Conservation (phyloP, 2,797 vertebrate species). For the Ctenopoma multispine region DNA sequence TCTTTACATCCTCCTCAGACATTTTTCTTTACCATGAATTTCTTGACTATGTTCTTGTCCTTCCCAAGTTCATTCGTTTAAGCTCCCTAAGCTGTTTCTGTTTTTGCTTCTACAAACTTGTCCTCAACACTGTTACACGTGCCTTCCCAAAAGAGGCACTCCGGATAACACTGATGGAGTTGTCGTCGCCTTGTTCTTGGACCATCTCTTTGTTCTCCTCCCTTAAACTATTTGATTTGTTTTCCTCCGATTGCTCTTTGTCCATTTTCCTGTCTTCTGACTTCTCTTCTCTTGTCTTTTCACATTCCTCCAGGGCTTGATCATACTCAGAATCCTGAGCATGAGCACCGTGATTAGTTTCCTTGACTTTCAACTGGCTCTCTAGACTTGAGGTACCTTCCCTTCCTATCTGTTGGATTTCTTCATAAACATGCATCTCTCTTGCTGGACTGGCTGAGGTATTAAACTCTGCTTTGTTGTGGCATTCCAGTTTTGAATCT, state of each 20-base stretch:
- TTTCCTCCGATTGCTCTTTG: conserved; percentile 37
- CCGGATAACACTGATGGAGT: conserved; percentile 35
- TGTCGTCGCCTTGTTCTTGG: conserved; percentile 34
- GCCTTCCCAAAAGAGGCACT: conserved; percentile 73
- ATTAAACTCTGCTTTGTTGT: conserved; percentile 18
- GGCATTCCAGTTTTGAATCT: conserved; percentile 25
- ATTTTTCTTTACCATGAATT: conserved; percentile 31
- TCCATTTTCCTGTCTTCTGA: conserved; percentile 33
- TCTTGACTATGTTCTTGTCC: conserved; percentile 35
- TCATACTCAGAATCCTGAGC: conserved; percentile 15
- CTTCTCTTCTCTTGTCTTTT: conserved; percentile 33
- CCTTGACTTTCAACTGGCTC: conserved; percentile 8
- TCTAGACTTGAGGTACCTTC: conserved; percentile 29
- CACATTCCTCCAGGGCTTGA: conserved; percentile 19
- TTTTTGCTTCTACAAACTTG: conserved; percentile 75
- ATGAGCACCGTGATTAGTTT: conserved; percentile 12
- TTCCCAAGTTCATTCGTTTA: conserved; percentile 39
- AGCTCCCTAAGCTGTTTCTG: conserved; percentile 14
- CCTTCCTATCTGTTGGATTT: conserved; percentile 38
- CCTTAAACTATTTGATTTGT: conserved; percentile 38
- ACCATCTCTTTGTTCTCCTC: conserved; percentile 39
- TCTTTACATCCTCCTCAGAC: conserved; percentile 2
- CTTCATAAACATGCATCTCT: conserved; percentile 59
- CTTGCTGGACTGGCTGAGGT: conserved; percentile 36
- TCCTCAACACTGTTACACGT: conserved; percentile 79